These are phyloP conservation scores for Tenthredo scrophulariae DNA, from an alignment of 2,888 invertebrate genomes.

Conservation along the genomic window DNA sequence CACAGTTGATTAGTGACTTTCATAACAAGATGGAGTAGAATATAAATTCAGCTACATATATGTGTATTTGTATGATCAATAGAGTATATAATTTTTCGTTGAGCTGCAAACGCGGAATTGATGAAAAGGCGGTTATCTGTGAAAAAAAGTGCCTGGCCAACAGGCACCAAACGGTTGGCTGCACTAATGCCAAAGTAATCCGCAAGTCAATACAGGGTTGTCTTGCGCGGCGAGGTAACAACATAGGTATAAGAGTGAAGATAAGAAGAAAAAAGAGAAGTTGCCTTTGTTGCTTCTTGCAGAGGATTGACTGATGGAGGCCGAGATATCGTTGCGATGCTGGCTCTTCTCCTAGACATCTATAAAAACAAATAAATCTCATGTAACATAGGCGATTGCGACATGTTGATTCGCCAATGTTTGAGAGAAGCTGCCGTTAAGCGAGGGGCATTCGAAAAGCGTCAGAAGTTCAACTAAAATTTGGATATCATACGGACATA, in stretches of 20 bases:
- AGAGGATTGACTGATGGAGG: constrained; percentile 61
- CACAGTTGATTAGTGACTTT: neutral
- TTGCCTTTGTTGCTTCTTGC: constrained; percentile 72
- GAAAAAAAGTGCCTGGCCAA: neutral
- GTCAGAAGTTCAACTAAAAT: neutral
- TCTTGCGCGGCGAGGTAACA: neutral
- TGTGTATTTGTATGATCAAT: neutral
- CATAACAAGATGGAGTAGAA: neutral
- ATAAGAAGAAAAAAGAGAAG: constrained; percentile 56
- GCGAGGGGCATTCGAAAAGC: constrained; percentile 7
- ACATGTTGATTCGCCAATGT: neutral
- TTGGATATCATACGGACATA: neutral
- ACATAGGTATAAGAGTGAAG: neutral
- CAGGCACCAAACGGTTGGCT: neutral
- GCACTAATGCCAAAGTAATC: neutral
- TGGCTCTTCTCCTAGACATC: constrained; percentile 79
- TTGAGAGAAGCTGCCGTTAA: neutral
- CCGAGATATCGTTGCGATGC: constrained; percentile 80
- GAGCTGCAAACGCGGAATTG: neutral
- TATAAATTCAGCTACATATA: neutral
- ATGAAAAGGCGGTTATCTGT: neutral
- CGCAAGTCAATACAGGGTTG: neutral
- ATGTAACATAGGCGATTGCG: neutral
- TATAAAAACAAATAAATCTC: constrained; percentile 60
- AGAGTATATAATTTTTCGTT: neutral